Base-by-base conservation (phyloP, 1,140 invertebrate genomes). In the Popillia japonica region DNA sequence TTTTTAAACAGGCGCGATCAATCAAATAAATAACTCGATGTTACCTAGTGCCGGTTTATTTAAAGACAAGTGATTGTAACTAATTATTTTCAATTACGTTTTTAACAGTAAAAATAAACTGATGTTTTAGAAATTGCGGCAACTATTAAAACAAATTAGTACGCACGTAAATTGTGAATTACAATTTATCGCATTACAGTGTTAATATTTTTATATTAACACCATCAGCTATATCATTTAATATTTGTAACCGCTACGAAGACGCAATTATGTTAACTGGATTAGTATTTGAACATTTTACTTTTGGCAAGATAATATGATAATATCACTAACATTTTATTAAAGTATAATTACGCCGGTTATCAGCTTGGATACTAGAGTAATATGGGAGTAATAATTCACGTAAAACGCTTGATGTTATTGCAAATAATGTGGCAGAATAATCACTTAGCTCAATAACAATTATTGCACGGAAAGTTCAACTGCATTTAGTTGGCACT, bases 401-500 rank as follows among this genome's bases (percentile, higher is more conserved):
- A 55, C 17, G n/a, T n/a, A 2, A 17, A 55, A 55, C 17, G 2
- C 48, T n/a, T 75, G 17, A 68, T 68, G 61, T 34, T 68, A 68
- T 68, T 14, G 61, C 22, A 23, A 68, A 68, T 68, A 68, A 68
- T 68, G 61, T 68, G 61, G 61, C 61, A 68, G 22, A 68, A 68
- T 68, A 68, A 68, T 68, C 22, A 27, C 14, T 23, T 23, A 68
- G 61, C 22, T 11, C 27, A 68, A 68, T 22, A 68, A 68, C 9
- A 27, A 68, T 68, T 68, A 68, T 68, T 68, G 22, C 23, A 68
- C 44, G 27, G 20, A 55, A 42, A 76, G 44, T 76, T 55, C 76
- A 76, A 61, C 23, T n/a, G 48, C 23, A 59, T 77, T 68, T 68
- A 68, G 76, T 68, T 68, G 68, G 68, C 34, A 68, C 72, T 40